Base-by-base conservation (phyloP, 1,140 invertebrate genomes). In the Rhagoletis zephyria region DNA sequence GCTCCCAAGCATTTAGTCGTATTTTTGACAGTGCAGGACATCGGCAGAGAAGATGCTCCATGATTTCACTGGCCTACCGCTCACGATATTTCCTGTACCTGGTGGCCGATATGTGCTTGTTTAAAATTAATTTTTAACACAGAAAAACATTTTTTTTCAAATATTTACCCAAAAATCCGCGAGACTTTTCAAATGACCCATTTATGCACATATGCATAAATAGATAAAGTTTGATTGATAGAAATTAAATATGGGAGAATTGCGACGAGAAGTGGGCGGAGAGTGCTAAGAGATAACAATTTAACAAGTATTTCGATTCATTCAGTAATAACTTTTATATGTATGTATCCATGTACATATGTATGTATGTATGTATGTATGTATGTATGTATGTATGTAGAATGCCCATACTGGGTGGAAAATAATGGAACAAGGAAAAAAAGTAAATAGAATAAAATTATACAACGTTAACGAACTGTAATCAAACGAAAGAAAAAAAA, bases 261-360 rank as follows among this genome's bases (percentile, higher is more conserved):
- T 56, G n/a, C 16, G 74, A 30, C 16, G 48, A 0, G 51, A 51
- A 56, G 6, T 59, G 74, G 45, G 74, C 48, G 74, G 51, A 14
- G 48, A 30, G 74, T 12, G 10, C 2, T 12, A 4, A 42, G 67
- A 59, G n/a, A 81, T 56, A 81, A 56, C 48, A 81, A 59, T 59
- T 81, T 56, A 51, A 81, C 74, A 81, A 81, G 48, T 81, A 81
- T 19, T 40, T 81, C 74, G 48, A 81, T 81, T 81, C 74, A 81
- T 81, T 81, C 74, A 81, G 48, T 81, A 81, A 59, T 81, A 81
- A 81, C 7, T 56, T 42, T 63, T 63, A 30, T 30, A 30, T 30
- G 30, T 30, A 30, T 30, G 30, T 30, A 30, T 30, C 30, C 30
- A 30, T 30, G 30, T 30, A 30, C 30, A 30, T 30, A 30, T 30